These are phyloP conservation scores for Lochmaea crataegi DNA, from an alignment of 2,888 invertebrate genomes.

Conservation along the genomic window DNA sequence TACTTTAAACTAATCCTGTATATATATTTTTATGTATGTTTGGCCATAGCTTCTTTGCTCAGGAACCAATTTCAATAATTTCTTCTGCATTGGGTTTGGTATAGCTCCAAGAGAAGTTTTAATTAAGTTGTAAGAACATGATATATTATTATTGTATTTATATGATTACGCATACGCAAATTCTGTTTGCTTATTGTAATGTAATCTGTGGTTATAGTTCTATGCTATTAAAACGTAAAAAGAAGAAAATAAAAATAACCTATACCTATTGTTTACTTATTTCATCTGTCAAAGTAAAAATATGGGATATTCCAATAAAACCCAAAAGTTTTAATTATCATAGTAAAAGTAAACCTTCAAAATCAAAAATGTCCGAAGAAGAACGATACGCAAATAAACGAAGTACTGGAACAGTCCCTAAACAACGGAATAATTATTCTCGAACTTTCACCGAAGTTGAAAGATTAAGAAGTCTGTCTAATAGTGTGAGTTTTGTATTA, in stretches of 20 bases:
- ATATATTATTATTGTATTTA: too few relatives aligned
- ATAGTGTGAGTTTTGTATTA: constrained; percentile 58
- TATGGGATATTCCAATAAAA: background rate
- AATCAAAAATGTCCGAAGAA: constrained; percentile 58
- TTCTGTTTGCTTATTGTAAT: too few relatives aligned
- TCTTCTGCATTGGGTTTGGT: too few relatives aligned
- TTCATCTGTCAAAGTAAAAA: background rate
- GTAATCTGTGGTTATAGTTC: too few relatives aligned
- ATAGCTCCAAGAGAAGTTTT: too few relatives aligned
- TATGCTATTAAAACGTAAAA: too few relatives aligned
- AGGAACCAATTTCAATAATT: too few relatives aligned
- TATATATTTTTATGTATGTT: too few relatives aligned
- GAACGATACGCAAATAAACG: constrained; percentile 60
- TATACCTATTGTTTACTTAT: background rate
- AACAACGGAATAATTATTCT: constrained; percentile 61
- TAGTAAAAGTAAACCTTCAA: background rate
- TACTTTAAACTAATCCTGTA: too few relatives aligned
- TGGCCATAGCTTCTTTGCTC: too few relatives aligned
- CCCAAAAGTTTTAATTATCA: background rate
- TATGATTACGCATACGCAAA: too few relatives aligned
- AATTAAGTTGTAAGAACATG: too few relatives aligned
- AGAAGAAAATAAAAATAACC: background rate
- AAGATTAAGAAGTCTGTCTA: constrained; percentile 56
- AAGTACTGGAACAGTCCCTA: constrained; percentile 76
- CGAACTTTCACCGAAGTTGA: constrained; percentile 48